A percentile compares a stretch with the other conserved stretches of the same genome.
phyloP scores from a whole-genome alignment of 2,888 invertebrate genomes.

The Cheiracanthium punctorium region DNA sequence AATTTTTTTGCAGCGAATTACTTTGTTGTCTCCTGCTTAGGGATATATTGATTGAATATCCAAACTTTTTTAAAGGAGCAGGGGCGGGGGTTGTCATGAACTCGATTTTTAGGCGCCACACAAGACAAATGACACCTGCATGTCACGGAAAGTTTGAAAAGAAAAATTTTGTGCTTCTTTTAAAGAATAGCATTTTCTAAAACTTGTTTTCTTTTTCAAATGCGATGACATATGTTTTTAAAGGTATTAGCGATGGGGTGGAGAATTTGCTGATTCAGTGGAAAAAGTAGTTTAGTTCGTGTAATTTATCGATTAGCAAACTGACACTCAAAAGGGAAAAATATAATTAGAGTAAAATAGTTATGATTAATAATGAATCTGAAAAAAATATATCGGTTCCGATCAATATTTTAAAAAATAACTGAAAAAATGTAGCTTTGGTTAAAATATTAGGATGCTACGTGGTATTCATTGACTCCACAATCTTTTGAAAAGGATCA shows the following conservation, averaged over 20 bases:
- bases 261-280: too few species aligned
- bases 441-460: too few species aligned
- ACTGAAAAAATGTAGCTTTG: too few species aligned
- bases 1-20: background rate
- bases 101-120: background rate
- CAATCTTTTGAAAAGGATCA: too few species aligned
- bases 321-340: too few species aligned
- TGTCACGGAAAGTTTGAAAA: background rate
- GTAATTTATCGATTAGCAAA: too few species aligned
- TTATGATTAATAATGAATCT: too few species aligned
- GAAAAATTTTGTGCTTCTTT: background rate
- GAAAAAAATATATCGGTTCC: too few species aligned
- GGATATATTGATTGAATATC: background rate
- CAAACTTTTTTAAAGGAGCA: background rate
- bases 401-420: too few species aligned
- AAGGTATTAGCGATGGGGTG: background rate
- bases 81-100: background rate
- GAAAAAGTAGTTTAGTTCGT: too few species aligned
- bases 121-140: slow-evolving; percentile 2
- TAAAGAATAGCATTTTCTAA: background rate
- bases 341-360: too few species aligned
- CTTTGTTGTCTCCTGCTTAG: background rate
- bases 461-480: too few species aligned
- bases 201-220: background rate
- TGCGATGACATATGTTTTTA: background rate